phyloP scores from a whole-genome alignment of 2,888 invertebrate genomes.

The Rhabditophanes sp. region DNA sequence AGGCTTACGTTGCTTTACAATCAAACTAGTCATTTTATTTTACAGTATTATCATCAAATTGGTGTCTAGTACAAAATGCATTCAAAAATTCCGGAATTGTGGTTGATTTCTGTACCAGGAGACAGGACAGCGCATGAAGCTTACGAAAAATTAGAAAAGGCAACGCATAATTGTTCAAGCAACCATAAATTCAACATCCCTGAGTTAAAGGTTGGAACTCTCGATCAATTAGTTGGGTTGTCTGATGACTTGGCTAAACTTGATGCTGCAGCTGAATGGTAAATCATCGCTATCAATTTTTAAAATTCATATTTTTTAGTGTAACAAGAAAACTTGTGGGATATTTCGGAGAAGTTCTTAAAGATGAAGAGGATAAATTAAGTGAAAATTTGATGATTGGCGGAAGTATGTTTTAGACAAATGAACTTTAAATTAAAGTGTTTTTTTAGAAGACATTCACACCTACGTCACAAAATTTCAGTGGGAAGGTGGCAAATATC shows the following conservation, averaged over 20 bases:
- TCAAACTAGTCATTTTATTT: no score
- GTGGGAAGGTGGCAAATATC: constrained; percentile 98
- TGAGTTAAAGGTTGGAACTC: constrained; percentile 91
- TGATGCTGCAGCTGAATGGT: constrained; percentile 74
- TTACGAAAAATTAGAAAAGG: constrained; percentile 81
- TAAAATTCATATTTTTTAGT: constrained; percentile 23
- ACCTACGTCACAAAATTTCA: constrained; percentile 84
- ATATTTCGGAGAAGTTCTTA: constrained; percentile 84
- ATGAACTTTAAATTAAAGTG: background rate
- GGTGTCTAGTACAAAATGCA: no score
- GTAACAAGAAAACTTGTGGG: constrained; percentile 81
- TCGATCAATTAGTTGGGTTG: constrained; percentile 89
- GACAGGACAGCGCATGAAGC: constrained; percentile 96
- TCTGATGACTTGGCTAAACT: constrained; percentile 92
- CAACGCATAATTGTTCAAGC: constrained; percentile 66
- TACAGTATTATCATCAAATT: no score
- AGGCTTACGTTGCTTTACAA: no score
- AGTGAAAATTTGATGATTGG: constrained; percentile 88
- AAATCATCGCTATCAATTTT: background rate
- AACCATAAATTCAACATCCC: constrained; percentile 96
- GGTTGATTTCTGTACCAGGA: constrained; percentile 95
- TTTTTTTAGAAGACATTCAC: constrained; percentile 65
- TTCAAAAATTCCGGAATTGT: constrained; percentile 81
- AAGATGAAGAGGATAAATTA: constrained; percentile 83
- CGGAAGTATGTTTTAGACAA: constrained; percentile 13